Percentiles rank a stretch among this genome's conserved stretches.
phyloP scores from a whole-genome alignment of 2,113 vertebrate genomes.

The Odocoileus virginianus region DNA sequence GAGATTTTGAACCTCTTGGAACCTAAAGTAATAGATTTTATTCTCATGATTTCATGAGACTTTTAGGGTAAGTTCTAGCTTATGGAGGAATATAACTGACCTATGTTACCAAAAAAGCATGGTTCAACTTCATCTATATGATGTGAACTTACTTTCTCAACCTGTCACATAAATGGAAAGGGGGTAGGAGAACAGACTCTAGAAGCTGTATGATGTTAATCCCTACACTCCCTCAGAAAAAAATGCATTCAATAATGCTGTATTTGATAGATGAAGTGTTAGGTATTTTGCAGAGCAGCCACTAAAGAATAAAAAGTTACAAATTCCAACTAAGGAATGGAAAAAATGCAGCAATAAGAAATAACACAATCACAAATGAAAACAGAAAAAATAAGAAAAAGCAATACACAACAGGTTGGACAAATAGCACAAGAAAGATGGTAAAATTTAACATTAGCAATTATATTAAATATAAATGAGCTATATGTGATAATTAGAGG shows the following conservation, averaged over 20 bases:
- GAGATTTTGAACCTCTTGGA: constrained; percentile 1
- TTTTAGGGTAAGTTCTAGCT: not conserved
- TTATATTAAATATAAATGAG: not conserved
- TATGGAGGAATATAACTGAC: not conserved
- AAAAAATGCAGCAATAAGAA: not conserved
- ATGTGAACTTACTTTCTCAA: not conserved
- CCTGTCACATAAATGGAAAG: not conserved
- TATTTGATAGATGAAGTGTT: not conserved
- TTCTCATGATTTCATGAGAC: not conserved
- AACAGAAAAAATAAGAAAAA: not conserved
- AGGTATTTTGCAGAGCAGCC: not conserved
- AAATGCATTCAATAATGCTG: not conserved
- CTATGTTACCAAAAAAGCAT: not conserved
- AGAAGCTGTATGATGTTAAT: not conserved
- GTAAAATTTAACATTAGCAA: not conserved
- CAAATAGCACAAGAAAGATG: not conserved
- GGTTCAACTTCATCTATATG: not conserved
- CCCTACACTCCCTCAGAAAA: not conserved
- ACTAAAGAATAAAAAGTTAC: not conserved
- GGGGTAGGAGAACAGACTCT: not conserved
- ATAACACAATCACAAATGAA: not conserved
- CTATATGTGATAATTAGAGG: not conserved
- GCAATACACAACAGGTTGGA: not conserved
- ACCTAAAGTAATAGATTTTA: not conserved
- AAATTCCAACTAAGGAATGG: not conserved